These are phyloP conservation scores for Vanacampus margaritifer DNA, from an alignment of 2,113 vertebrate species.

Conservation along the genomic window DNA sequence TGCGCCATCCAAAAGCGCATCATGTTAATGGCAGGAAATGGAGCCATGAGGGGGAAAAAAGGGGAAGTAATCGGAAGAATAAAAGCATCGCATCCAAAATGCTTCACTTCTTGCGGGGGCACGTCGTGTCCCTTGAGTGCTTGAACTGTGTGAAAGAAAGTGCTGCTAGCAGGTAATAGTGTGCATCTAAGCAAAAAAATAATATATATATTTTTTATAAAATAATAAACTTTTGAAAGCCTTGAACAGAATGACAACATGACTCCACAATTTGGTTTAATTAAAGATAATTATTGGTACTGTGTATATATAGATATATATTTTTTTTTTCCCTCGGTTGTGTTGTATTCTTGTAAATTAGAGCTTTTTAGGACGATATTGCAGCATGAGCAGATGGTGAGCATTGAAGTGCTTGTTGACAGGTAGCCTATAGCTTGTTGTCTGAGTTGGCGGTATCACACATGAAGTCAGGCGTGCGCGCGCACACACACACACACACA, in stretches of 20 bases:
- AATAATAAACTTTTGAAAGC: conserved; percentile 31
- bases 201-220: no score
- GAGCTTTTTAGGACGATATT: conserved; percentile 76
- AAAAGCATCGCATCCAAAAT: conserved; percentile 54
- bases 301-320: no score
- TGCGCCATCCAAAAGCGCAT: conserved; percentile 26
- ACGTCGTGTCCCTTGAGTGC: conserved; percentile 49
- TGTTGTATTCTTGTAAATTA: conserved; percentile 65
- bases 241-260: conserved; percentile 11
- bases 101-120: conserved; percentile 37
- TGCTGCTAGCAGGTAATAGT: conserved; percentile 23
- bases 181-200: background rate
- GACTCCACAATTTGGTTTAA: conserved; percentile 2
- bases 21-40: conserved; percentile 35
- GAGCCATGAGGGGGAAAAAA: conserved; percentile 25
- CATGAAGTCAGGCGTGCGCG: conserved; percentile 53
- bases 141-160: conserved; percentile 44
- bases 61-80: conserved; percentile 35
- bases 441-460: conserved; percentile 81
- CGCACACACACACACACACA: conserved; percentile 17
- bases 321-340: conserved; percentile 52
- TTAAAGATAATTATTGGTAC: background rate
- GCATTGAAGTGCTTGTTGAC: conserved; percentile 88
- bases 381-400: conserved; percentile 85
- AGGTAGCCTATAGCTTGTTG: conserved; percentile 89